Evolutionary conservation across 2,113 vertebrate genomes (phyloP).

Genomic region (Aviceda subcristata): DNA sequence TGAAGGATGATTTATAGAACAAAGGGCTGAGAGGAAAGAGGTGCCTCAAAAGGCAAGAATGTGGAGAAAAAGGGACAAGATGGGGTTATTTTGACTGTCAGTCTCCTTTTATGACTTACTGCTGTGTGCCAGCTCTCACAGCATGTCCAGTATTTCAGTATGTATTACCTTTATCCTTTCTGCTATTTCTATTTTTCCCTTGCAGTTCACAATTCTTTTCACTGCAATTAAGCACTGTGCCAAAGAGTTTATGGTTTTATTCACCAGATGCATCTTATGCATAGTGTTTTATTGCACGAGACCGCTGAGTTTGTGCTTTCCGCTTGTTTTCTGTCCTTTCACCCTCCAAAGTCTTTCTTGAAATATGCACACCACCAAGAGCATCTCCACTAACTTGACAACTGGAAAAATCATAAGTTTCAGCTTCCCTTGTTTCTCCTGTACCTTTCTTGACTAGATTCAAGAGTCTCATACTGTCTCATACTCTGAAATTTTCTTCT

Average conservation of each 20-base stretch:
- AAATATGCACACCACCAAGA: not conserved
- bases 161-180: not conserved
- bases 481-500: not conserved
- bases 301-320: not conserved
- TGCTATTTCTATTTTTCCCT: not conserved
- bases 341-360: not conserved
- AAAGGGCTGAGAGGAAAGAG: not conserved
- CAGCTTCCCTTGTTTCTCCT: not conserved
- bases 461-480: not conserved
- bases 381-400: not conserved
- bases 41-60: not conserved
- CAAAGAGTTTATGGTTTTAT: slow-evolving; percentile 19
- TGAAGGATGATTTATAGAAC: not conserved
- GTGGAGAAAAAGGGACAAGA: not conserved
- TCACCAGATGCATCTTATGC: not conserved
- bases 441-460: not conserved
- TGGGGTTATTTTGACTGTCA: not conserved
- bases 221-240: slow-evolving; percentile 9
- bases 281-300: not conserved
- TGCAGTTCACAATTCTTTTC: not conserved
- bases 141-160: not conserved
- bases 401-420: not conserved
- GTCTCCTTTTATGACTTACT: not conserved
- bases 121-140: not conserved
- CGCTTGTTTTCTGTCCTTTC: slow-evolving; percentile 1